phyloP scores from a whole-genome alignment of 2,797 vertebrate species.

The Nannoperca obscura region DNA sequence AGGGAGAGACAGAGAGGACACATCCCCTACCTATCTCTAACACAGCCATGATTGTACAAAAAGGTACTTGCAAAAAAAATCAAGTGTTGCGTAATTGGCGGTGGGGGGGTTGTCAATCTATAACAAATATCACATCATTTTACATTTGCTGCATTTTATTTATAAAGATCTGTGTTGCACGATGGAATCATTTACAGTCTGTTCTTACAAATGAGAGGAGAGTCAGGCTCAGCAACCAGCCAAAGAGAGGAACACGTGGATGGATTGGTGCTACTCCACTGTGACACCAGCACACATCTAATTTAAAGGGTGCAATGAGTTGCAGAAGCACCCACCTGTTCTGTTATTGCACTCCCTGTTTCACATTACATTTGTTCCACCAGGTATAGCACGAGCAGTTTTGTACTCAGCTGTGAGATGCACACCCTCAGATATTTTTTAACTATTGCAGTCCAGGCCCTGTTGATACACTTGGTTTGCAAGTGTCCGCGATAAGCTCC shows the following conservation, averaged over 20 bases:
- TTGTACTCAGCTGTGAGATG: slow-evolving; percentile 49
- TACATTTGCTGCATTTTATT: slow-evolving; percentile 10
- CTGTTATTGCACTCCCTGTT: slow-evolving; percentile 44
- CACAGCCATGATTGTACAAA: slow-evolving; percentile 51
- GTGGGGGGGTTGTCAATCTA: slow-evolving; percentile 10
- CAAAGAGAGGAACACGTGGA: slow-evolving; percentile 21
- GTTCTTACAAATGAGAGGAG: slow-evolving; percentile 7
- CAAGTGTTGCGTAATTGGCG: slow-evolving; percentile 47
- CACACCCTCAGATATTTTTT: slow-evolving; percentile 53
- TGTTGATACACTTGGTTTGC: slow-evolving; percentile 44
- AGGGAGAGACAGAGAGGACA: slow-evolving; percentile 30
- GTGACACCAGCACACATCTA: slow-evolving; percentile 39
- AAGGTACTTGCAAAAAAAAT: slow-evolving; percentile 50
- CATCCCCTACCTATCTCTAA: slow-evolving; percentile 47
- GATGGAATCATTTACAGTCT: slow-evolving; percentile 1
- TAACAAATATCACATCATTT: slow-evolving; percentile 2
- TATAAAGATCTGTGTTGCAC: background rate
- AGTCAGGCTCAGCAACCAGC: slow-evolving; percentile 13
- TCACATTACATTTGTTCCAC: slow-evolving; percentile 52
- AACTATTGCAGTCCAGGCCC: slow-evolving; percentile 36
- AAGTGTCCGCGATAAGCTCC: slow-evolving; percentile 52
- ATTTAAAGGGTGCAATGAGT: slow-evolving; percentile 55
- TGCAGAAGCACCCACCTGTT: slow-evolving; percentile 30
- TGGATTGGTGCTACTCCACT: slow-evolving; percentile 19
- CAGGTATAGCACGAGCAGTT: slow-evolving; percentile 37